A percentile compares a stretch with the other conserved stretches of the same genome.
Conservation (phyloP, 2,888 invertebrate genomes). For the Eupithecia pulchellata region DNA sequence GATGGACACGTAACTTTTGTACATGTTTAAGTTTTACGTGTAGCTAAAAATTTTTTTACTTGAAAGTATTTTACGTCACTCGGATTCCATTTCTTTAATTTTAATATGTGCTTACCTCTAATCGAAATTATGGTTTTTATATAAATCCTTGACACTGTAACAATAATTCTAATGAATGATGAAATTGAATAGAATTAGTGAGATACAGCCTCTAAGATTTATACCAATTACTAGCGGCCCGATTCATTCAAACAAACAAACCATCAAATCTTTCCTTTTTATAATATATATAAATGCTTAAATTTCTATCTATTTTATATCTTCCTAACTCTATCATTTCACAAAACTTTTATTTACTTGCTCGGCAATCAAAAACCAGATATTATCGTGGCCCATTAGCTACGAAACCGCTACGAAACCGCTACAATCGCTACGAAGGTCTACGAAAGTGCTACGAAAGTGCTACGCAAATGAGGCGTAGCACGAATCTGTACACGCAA, state of each 20-base stretch:
- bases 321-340: background rate
- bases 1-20: no score
- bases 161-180: background rate
- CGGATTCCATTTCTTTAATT: background rate
- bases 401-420: conserved; percentile 31
- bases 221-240: no score
- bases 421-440: conserved; percentile 38
- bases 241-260: no score
- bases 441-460: conserved; percentile 39
- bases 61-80: no score
- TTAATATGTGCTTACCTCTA: background rate
- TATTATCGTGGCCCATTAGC: conserved; percentile 21
- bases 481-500: conserved; percentile 39
- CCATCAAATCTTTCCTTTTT: no score
- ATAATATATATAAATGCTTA: no score
- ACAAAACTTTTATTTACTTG: background rate
- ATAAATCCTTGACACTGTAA: background rate
- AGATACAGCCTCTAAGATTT: no score
- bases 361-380: conserved; percentile 1
- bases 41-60: background rate
- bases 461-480: conserved; percentile 40
- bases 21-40: background rate
- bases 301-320: no score
- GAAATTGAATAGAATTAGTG: background rate
- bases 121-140: background rate